phyloP scores from a whole-genome alignment of 2,888 invertebrate genomes.

The Lithodes maja region DNA sequence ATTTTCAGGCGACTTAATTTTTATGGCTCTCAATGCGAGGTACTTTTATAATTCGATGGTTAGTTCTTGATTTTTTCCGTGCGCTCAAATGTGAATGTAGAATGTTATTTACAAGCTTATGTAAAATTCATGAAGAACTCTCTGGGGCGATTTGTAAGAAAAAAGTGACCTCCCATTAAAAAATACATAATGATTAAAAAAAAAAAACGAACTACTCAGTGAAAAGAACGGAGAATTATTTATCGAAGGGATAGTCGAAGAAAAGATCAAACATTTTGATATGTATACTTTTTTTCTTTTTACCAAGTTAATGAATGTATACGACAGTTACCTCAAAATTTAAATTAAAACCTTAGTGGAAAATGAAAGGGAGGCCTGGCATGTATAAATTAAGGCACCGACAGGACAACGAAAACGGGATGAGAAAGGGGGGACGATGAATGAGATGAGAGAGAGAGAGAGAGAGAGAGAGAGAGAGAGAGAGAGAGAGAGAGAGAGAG shows the following conservation, averaged over 20 bases:
- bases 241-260: not conserved
- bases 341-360: too few relatives aligned
- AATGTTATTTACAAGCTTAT: constrained; percentile 17
- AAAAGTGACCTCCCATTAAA: not conserved
- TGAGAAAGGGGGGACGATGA: not conserved
- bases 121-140: constrained; percentile 17
- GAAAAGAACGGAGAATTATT: not conserved
- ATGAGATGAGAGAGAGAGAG: not conserved
- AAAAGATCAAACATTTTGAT: not conserved
- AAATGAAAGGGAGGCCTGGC: too few relatives aligned
- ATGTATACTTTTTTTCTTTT: too few relatives aligned
- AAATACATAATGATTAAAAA: not conserved
- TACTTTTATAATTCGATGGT: constrained; percentile 17
- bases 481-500: not conserved
- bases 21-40: constrained; percentile 14
- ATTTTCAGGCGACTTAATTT: constrained; percentile 11
- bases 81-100: constrained; percentile 17
- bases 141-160: not conserved
- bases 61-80: constrained; percentile 14
- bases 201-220: not conserved
- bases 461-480: constrained; percentile 1
- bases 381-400: too few relatives aligned
- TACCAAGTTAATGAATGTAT: too few relatives aligned
- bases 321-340: too few relatives aligned
- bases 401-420: not conserved